Conservation (phyloP, 2,797 vertebrate genomes). For the Microctenopoma lineatum region DNA sequence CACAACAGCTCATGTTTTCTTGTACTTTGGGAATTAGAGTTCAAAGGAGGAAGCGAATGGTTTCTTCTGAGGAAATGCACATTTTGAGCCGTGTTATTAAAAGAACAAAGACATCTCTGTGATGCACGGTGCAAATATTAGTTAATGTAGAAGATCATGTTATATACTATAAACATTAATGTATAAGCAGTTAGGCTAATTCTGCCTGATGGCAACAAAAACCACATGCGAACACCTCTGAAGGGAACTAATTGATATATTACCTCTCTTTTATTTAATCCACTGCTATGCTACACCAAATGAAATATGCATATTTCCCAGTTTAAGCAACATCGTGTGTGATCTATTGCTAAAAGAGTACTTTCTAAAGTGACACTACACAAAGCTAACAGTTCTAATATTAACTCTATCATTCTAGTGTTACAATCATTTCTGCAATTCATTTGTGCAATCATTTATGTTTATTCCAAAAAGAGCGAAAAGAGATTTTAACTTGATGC, state of each 20-base stretch:
- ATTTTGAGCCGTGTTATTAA: not conserved
- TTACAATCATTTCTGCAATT: not conserved
- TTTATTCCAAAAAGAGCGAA: not conserved
- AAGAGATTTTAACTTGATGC: not conserved
- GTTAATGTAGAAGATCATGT: not conserved
- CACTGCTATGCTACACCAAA: not conserved
- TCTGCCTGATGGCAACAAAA: not conserved
- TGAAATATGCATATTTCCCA: not conserved
- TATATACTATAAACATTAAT: too few relatives aligned
- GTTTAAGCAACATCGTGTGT: too few relatives aligned
- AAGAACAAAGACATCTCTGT: slow-evolving; percentile 5
- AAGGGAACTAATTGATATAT: not conserved
- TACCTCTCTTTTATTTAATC: too few relatives aligned
- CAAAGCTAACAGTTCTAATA: not conserved
- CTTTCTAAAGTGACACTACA: not conserved
- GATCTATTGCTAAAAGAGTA: not conserved
- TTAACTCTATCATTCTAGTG: too few relatives aligned
- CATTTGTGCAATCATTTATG: slow-evolving; percentile 7
- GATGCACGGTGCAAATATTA: not conserved
- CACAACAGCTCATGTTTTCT: slow-evolving; percentile 39
- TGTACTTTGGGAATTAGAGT: slow-evolving; percentile 42
- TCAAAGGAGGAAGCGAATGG: slow-evolving; percentile 13
- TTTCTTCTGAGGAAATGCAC: slow-evolving; percentile 1
- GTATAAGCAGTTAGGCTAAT: not conserved
- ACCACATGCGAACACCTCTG: not conserved